Evolutionary conservation across 2,113 vertebrate genomes (phyloP).

Genomic region (Eulemur macaco): DNA sequence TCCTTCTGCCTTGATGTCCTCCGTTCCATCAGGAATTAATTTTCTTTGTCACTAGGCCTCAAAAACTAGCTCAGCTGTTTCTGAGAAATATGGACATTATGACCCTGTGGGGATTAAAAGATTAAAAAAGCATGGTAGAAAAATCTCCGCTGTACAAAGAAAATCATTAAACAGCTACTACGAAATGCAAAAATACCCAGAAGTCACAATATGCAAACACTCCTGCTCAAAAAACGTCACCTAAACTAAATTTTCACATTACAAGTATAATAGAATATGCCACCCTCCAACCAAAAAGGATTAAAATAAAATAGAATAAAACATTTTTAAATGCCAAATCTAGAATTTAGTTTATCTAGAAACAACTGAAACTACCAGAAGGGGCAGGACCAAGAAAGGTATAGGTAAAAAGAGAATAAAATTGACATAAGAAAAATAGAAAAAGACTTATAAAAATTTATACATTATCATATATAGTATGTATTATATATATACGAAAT

Average conservation of each 20-base stretch:
- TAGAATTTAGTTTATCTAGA: conserved; percentile 19
- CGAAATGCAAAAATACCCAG: conserved; percentile 29
- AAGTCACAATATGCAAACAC: conserved; percentile 36
- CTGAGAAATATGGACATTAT: conserved; percentile 49
- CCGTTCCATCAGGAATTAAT: conserved; percentile 48
- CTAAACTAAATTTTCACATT: neutral
- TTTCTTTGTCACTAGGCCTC: conserved; percentile 40
- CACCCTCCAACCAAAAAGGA: conserved; percentile 26
- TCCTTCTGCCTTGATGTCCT: conserved; percentile 20
- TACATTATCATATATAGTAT: neutral
- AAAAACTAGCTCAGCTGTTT: conserved; percentile 37
- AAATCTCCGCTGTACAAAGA: conserved; percentile 22
- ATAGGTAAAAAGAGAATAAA: conserved; percentile 2
- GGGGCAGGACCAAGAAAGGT: neutral
- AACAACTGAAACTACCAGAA: conserved; percentile 38
- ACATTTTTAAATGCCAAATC: neutral
- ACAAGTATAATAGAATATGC: neutral
- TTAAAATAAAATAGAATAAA: conserved; percentile 28
- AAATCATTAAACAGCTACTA: conserved; percentile 43
- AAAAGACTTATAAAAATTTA: too few relatives aligned
- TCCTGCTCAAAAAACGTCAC: conserved; percentile 24
- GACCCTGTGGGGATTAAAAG: conserved; percentile 27
- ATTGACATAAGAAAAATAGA: neutral
- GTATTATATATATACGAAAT: too few relatives aligned
- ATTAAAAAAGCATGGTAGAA: conserved; percentile 35